These are phyloP conservation scores for Platycheirus rosarum DNA, from an alignment of 2,888 invertebrate species.

Conservation along the genomic window DNA sequence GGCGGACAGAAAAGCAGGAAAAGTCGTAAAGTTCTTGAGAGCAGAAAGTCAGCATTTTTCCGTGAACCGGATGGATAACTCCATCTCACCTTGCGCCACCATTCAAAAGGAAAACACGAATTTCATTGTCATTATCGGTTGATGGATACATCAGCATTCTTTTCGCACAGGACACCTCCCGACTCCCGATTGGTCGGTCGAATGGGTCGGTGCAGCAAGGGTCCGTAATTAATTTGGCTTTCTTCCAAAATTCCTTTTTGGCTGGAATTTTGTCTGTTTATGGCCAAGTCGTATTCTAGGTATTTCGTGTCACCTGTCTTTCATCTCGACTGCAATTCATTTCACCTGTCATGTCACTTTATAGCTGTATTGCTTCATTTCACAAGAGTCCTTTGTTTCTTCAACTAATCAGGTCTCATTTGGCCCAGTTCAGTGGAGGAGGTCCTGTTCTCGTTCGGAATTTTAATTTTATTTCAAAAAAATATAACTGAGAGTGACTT, in stretches of 20 bases:
- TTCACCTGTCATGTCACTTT: slow-evolving; percentile 46
- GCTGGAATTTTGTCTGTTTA: slow-evolving; percentile 45
- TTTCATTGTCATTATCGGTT: slow-evolving; percentile 70
- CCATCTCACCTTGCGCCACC: slow-evolving; percentile 40
- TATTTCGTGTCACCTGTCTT: slow-evolving; percentile 63
- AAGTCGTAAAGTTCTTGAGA: slow-evolving; percentile 44
- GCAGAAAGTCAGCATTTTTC: slow-evolving; percentile 55
- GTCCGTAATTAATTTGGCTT: slow-evolving; percentile 69
- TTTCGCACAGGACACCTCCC: neutral
- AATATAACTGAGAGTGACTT: neutral
- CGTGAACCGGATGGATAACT: slow-evolving; percentile 30
- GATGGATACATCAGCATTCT: slow-evolving; percentile 57
- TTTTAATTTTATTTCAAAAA: slow-evolving; percentile 8
- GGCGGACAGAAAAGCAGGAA: slow-evolving; percentile 21
- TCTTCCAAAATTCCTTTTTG: slow-evolving; percentile 51
- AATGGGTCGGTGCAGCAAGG: slow-evolving; percentile 24
- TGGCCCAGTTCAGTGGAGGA: neutral
- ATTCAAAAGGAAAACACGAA: slow-evolving; percentile 56
- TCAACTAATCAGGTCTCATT: slow-evolving; percentile 16
- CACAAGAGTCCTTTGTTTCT: neutral
- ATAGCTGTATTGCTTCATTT: neutral
- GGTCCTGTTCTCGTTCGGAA: neutral
- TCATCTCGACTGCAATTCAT: slow-evolving; percentile 60
- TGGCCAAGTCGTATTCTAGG: slow-evolving; percentile 36
- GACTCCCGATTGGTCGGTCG: neutral